These are phyloP conservation scores for Melanotaenia parkinsoni DNA, from an alignment of 2,797 vertebrate genomes.

Conservation along the genomic window DNA sequence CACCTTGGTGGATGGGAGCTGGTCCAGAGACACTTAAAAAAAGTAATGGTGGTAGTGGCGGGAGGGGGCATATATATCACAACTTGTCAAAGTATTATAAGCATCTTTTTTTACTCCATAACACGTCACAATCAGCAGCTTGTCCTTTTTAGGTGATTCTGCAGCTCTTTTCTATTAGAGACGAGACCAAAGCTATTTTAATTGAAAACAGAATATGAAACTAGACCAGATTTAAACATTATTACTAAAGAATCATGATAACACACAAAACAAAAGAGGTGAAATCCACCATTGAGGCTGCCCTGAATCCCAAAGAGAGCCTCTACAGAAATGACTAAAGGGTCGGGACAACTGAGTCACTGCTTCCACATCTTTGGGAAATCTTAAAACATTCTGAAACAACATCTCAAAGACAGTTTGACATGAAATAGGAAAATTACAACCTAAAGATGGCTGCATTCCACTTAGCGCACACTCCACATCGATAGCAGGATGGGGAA, in stretches of 20 bases:
- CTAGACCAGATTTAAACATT: not conserved
- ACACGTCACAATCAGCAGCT: not conserved
- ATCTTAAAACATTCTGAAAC: slow-evolving; percentile 31
- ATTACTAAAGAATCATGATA: not conserved
- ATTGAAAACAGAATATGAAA: not conserved
- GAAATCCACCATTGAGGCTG: slow-evolving; percentile 16
- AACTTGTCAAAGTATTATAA: not conserved
- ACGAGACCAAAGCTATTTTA: not conserved
- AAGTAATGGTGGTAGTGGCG: not conserved
- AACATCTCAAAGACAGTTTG: too few relatives aligned
- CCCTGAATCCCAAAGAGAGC: slow-evolving; percentile 29
- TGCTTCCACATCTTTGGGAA: slow-evolving; percentile 63
- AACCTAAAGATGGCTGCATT: not conserved
- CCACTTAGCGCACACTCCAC: not conserved
- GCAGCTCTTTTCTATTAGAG: not conserved
- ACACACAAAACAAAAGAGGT: not conserved
- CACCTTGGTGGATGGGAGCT: not conserved
- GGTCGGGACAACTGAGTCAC: slow-evolving; percentile 63
- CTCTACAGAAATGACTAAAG: slow-evolving; percentile 45
- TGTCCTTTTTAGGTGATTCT: not conserved
- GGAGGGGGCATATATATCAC: not conserved
- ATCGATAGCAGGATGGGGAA: not conserved
- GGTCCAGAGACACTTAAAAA: slow-evolving; percentile 11
- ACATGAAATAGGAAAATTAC: not conserved
- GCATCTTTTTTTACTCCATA: not conserved